Conservation (phyloP, 2,113 vertebrate species). For the Heliornis fulica region DNA sequence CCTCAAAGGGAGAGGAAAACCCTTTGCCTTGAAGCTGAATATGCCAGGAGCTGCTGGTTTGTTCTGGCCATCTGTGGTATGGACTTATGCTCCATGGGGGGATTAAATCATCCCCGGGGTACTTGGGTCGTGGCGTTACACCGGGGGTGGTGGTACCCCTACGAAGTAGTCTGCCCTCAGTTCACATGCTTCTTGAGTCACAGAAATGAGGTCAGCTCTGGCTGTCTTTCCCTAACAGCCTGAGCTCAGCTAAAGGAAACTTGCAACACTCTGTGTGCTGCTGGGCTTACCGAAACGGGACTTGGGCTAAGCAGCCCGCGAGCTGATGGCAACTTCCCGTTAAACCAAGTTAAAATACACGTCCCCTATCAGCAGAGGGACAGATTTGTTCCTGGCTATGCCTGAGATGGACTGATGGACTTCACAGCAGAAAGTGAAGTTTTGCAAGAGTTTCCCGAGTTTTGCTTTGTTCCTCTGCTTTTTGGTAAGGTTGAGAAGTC, state of each 20-base stretch:
- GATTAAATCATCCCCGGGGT: neutral
- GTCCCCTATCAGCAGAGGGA: neutral
- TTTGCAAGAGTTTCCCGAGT: neutral
- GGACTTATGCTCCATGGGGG: neutral
- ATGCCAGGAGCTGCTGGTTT: neutral
- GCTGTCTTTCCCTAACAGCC: neutral
- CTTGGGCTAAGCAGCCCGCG: neutral
- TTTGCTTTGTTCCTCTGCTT: neutral
- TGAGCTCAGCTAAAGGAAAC: neutral
- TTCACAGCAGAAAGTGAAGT: neutral
- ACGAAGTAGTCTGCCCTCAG: neutral
- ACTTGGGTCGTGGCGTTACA: no score
- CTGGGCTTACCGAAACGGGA: neutral
- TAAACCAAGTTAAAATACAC: no score
- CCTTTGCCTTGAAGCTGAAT: neutral
- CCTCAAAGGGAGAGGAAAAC: neutral
- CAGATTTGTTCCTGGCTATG: neutral
- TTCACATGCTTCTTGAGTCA: fast-evolving
- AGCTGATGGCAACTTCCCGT: neutral
- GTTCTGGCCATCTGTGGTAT: fast-evolving
- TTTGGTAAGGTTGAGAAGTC: neutral
- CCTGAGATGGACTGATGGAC: neutral
- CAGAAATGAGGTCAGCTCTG: neutral
- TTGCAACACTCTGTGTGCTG: fast-evolving
- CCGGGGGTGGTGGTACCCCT: neutral